Evolutionary conservation across 2,797 vertebrate species (phyloP), one percentile per base, ranked within the genome.

Genomic region (Ctenopoma kingsleyae): DNA sequence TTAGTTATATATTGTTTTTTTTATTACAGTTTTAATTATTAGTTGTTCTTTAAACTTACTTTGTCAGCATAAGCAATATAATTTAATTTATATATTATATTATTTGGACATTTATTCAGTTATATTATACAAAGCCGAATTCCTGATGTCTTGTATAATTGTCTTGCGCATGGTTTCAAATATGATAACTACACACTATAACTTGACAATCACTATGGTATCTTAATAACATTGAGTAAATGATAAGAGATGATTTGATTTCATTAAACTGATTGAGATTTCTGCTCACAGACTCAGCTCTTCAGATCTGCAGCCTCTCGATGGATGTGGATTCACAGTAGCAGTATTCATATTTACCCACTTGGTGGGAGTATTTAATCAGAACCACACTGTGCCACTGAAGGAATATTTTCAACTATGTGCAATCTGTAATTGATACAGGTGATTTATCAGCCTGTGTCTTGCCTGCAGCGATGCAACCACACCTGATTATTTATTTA

Each of bases 291-390:
- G 35, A 12, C 11, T 6, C 35, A 3, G 9, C 10, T 11, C 8
- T 23, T 11, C 13, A 8, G 11, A 11, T 46, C 11, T 44, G 17
- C 22, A 59, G 48, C 43, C 8, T 16, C n/a, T 36, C 27, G 1
- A 3, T 10, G 6, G 4, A 22, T 40, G 38, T 23, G 23, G 9
- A 19, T 30, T 43, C 6, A 51, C 25, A n/a, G 36, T 35, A 41
- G 84, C 68, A 85, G 70, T 83, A 2, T 30, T 35, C n/a, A 5
- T 54, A 30, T 78, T 53, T 68, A 27, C 40, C 89, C 92, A 89
- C 85, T 71, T 70, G 88, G 81, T 82, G 91, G 90, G 62, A 80
- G 87, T 91, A 40, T 88, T 72, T 66, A 30, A 55, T 64, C 68
- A 77, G 47, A 11, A 49, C n/a, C 25, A 44, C n/a, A 11, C 23